phyloP scores from a whole-genome alignment of 2,888 invertebrate genomes.

The Cephus runcator region DNA sequence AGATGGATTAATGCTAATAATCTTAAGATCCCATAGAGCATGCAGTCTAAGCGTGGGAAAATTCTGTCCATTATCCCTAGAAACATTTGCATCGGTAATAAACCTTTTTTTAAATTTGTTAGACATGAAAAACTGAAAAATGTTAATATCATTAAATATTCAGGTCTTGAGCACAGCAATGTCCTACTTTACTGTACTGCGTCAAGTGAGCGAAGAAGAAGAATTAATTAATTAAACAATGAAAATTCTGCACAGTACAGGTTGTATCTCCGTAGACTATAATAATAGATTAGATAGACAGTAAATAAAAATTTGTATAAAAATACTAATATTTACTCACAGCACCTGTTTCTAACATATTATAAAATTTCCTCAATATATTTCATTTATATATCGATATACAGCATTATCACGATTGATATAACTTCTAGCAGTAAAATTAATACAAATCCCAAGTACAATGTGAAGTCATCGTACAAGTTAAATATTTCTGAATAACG shows the following conservation, averaged over 20 bases:
- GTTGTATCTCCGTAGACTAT: not conserved
- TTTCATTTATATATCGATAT: not conserved
- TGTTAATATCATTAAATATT: not conserved
- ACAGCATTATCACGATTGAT: not conserved
- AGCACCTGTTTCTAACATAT: not conserved
- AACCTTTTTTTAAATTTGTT: not conserved
- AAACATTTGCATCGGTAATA: not conserved
- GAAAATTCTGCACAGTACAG: not conserved
- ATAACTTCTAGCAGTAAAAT: too few relatives aligned
- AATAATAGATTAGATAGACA: too few relatives aligned
- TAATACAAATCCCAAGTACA: too few relatives aligned
- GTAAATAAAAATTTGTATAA: not conserved
- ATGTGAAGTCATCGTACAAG: too few relatives aligned
- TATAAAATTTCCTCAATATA: not conserved
- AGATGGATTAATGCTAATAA: not conserved
- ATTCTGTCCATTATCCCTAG: not conserved
- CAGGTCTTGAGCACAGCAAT: conserved; percentile 32
- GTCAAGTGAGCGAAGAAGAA: conserved; percentile 25
- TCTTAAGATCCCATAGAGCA: not conserved
- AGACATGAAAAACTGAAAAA: not conserved
- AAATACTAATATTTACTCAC: not conserved
- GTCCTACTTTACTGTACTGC: conserved; percentile 32
- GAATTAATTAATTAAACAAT: not conserved
- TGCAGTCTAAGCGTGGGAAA: not conserved
- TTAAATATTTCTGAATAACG: not conserved